Evolutionary conservation across 1,140 invertebrate species (phyloP).

Genomic region (Lasioglossum baleicum): DNA sequence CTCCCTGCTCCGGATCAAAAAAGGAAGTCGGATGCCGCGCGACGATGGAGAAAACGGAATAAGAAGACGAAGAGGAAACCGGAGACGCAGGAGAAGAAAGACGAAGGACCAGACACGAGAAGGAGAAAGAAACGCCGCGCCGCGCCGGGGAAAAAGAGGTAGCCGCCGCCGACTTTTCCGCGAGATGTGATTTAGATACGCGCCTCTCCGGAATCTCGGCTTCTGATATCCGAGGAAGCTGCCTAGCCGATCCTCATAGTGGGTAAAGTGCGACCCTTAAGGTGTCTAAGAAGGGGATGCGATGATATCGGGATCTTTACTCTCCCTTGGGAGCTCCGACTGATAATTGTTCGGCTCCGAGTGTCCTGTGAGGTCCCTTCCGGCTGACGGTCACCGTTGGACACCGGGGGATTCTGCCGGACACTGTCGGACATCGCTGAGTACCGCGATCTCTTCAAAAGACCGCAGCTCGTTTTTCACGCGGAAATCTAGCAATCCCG

Average conservation of each 20-base stretch:
- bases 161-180: constrained; percentile 23
- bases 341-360: constrained; percentile 34
- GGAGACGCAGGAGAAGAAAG: constrained; percentile 1
- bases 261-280: not conserved
- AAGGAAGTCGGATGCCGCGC: constrained; percentile 2
- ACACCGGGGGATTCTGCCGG: too few relatives aligned
- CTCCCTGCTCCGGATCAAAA: constrained; percentile 17
- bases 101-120: not conserved
- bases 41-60: constrained; percentile 11
- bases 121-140: constrained; percentile 20
- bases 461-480: not conserved
- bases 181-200: constrained; percentile 54
- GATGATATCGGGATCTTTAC: constrained; percentile 24
- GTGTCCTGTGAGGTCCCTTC: not conserved
- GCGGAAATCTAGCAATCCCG: not conserved
- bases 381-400: not conserved
- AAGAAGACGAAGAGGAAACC: not conserved
- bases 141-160: constrained; percentile 21
- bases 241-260: not conserved
- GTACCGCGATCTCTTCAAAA: not conserved
- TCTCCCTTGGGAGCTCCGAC: not conserved
- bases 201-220: constrained; percentile 22
- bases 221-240: not conserved
- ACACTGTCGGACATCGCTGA: too few relatives aligned
- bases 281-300: not conserved